Conservation (phyloP, 2,797 vertebrate genomes). For the Miichthys miiuy region DNA sequence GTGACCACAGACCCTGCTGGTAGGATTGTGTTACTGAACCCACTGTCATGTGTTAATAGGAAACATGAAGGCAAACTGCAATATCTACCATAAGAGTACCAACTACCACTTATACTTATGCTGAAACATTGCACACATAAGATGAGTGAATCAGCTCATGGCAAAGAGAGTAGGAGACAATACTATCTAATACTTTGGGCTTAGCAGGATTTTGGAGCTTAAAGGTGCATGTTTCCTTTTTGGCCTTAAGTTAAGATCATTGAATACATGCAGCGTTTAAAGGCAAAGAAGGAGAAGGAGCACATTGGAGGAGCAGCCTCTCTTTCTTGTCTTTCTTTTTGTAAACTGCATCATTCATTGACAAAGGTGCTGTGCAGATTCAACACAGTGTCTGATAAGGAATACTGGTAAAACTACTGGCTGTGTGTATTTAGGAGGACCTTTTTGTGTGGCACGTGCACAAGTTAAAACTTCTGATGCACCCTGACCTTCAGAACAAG, state of each 20-base stretch:
- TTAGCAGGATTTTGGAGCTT: too few species aligned
- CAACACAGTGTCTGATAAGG: background rate
- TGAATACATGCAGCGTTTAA: background rate
- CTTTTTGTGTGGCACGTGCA: slow-evolving; percentile 20
- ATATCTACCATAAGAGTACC: background rate
- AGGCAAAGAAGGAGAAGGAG: background rate
- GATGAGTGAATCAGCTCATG: background rate
- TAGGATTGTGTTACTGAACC: slow-evolving; percentile 14
- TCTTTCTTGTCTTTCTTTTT: background rate
- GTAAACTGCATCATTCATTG: background rate
- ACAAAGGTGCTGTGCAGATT: background rate
- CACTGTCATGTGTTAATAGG: slow-evolving; percentile 6
- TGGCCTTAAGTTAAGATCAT: background rate
- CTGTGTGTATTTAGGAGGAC: background rate
- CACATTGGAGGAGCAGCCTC: background rate
- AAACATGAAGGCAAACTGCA: background rate
- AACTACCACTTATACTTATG: background rate
- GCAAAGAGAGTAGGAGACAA: background rate
- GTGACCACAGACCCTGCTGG: slow-evolving; percentile 9
- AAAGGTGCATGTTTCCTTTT: background rate
- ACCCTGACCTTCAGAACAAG: slow-evolving; percentile 43
- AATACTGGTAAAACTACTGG: background rate
- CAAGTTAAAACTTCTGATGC: slow-evolving; percentile 39
- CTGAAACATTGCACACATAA: background rate
- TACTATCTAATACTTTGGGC: too few species aligned